Conservation (phyloP, 2,888 invertebrate species). For the Hirtodrosophila duncani region DNA sequence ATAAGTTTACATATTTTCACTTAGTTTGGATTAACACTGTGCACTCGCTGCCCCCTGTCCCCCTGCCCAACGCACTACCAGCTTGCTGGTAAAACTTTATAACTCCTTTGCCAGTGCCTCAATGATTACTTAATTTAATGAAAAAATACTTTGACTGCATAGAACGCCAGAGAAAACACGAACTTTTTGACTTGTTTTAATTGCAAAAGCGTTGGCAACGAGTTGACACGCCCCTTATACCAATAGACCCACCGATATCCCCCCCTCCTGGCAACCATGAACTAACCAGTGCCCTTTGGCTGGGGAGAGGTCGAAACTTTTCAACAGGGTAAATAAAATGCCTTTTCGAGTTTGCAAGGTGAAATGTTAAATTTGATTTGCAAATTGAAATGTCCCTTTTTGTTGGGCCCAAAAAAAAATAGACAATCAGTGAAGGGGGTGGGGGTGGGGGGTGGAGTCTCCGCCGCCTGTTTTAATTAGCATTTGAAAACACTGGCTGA, state of each 20-base stretch:
- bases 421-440: neutral
- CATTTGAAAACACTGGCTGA: constrained; percentile 8
- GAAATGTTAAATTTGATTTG: constrained; percentile 53
- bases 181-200: constrained; percentile 33
- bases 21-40: too few species aligned
- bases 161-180: too few species aligned
- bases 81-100: constrained; percentile 7
- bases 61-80: neutral
- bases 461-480: constrained; percentile 59
- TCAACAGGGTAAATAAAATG: constrained; percentile 31
- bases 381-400: constrained; percentile 53
- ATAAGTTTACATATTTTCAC: too few species aligned
- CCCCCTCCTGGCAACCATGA: neutral
- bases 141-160: too few species aligned
- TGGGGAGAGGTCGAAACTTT: constrained; percentile 14
- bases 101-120: constrained; percentile 14
- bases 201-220: constrained; percentile 33
- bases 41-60: too few species aligned
- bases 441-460: too few species aligned
- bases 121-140: constrained; percentile 49
- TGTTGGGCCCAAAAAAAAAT: neutral
- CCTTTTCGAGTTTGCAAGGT: constrained; percentile 27
- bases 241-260: neutral
- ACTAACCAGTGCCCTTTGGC: neutral
- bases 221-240: constrained; percentile 10